Evolutionary conservation across 2,888 invertebrate species (phyloP).

Genomic region (Philereme vetulata): DNA sequence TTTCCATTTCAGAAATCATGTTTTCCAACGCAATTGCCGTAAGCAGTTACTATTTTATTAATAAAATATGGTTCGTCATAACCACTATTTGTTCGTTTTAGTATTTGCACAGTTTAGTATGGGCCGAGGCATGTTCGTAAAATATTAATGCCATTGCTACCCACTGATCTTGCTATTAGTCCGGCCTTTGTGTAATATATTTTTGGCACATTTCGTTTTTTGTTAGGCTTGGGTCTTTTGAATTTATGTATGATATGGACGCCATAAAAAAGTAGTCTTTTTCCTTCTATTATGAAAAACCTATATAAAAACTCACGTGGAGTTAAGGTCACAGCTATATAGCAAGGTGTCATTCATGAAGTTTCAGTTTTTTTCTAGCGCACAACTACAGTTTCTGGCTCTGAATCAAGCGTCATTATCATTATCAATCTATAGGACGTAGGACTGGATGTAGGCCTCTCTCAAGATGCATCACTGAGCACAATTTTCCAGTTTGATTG

Average conservation of each 20-base stretch:
- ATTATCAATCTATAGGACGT: too few relatives aligned
- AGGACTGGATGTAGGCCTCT: too few relatives aligned
- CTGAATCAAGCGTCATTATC: too few relatives aligned
- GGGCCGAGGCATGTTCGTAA: slow-evolving; percentile 10
- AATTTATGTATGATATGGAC: slow-evolving; percentile 15
- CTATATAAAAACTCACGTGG: too few relatives aligned
- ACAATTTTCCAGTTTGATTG: too few relatives aligned
- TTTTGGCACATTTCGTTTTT: not conserved
- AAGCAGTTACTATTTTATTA: not conserved
- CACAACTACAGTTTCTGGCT: too few relatives aligned
- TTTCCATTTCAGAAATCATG: not conserved
- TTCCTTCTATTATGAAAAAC: not conserved
- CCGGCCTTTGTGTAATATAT: slow-evolving; percentile 16
- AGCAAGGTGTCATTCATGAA: too few relatives aligned
- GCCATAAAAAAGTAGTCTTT: not conserved
- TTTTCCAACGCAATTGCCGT: not conserved
- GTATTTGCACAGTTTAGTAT: slow-evolving; percentile 16
- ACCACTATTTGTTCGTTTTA: not conserved
- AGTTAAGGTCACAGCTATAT: too few relatives aligned
- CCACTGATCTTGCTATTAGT: not conserved
- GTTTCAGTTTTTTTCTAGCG: too few relatives aligned
- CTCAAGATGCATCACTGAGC: too few relatives aligned
- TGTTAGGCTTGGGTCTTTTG: not conserved
- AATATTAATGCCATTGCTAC: slow-evolving; percentile 15
- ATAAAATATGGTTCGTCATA: not conserved